A percentile compares a stretch with the other conserved stretches of the same genome.
These are phyloP conservation scores for Pollenia angustigena DNA, from an alignment of 2,888 invertebrate species.

Conservation along the genomic window DNA sequence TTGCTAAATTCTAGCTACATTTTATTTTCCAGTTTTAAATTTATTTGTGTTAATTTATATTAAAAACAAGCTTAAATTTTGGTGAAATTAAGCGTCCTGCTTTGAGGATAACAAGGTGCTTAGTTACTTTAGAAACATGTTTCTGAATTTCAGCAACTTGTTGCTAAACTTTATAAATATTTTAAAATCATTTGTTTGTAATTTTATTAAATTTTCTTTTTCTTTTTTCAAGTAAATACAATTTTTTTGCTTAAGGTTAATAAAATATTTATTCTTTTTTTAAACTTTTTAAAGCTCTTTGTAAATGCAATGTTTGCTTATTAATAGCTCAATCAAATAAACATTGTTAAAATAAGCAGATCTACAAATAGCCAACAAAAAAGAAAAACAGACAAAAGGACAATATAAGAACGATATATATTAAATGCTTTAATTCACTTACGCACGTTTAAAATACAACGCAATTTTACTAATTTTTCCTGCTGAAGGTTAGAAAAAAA, in stretches of 20 bases:
- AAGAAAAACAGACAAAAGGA: neutral
- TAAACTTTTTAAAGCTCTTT: conserved; percentile 14
- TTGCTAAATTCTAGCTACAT: no score
- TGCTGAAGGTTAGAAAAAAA: neutral
- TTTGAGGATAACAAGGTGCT: no score
- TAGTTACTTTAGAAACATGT: no score
- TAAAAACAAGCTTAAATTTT: no score
- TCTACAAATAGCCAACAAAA: neutral
- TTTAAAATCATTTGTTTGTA: neutral
- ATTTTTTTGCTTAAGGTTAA: conserved; percentile 32
- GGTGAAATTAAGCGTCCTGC: no score
- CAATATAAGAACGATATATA: no score
- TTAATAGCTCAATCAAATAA: conserved; percentile 32
- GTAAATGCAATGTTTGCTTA: conserved; percentile 27
- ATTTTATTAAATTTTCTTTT: conserved; percentile 12
- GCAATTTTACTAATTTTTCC: neutral
- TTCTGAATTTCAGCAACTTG: no score
- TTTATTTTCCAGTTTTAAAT: no score
- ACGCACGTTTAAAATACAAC: neutral
- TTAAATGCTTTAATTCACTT: conserved; percentile 25
- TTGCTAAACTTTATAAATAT: no score
- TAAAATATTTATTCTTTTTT: conserved; percentile 52
- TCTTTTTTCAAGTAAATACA: conserved; percentile 42
- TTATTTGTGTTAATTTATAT: no score
- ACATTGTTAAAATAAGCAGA: conserved; percentile 33